A percentile compares a stretch with the other conserved stretches of the same genome.
These are phyloP conservation scores for Mesorhabditis belari DNA, from an alignment of 2,888 invertebrate genomes.

Conservation along the genomic window DNA sequence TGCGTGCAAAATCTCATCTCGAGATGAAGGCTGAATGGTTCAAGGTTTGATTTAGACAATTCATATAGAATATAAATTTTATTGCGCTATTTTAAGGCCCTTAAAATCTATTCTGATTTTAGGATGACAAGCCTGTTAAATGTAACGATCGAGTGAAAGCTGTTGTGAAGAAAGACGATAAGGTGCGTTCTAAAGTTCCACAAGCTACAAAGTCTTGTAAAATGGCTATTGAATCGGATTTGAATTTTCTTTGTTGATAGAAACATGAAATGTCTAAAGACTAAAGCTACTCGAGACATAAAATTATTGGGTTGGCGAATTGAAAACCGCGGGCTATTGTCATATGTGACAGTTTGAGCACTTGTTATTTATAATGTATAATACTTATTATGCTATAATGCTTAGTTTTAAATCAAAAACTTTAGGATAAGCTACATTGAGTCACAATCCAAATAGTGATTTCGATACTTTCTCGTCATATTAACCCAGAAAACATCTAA, in stretches of 20 bases:
- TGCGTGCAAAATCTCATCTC: slow-evolving; percentile 50
- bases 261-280: too few species aligned
- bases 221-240: neutral
- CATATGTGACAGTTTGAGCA: too few species aligned
- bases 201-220: neutral
- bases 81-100: slow-evolving; percentile 5
- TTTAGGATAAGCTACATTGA: too few species aligned
- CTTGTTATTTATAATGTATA: too few species aligned
- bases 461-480: too few species aligned
- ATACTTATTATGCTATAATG: too few species aligned
- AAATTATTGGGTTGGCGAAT: too few species aligned
- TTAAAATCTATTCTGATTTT: slow-evolving; percentile 10
- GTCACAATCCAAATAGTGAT: too few species aligned
- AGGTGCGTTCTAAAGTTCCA: slow-evolving; percentile 8
- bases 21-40: slow-evolving; percentile 52
- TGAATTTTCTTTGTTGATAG: neutral
- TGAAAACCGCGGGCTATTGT: too few species aligned
- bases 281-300: too few species aligned
- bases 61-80: slow-evolving; percentile 9
- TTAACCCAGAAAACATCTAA: too few species aligned
- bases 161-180: slow-evolving; percentile 50
- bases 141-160: slow-evolving; percentile 48
- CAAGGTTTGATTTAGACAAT: slow-evolving; percentile 32
- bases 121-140: slow-evolving; percentile 52
- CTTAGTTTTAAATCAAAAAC: too few species aligned